Percentiles rank a stretch among this genome's conserved stretches.
phyloP scores from a whole-genome alignment of 2,113 vertebrate species.

The Suncus etruscus region DNA sequence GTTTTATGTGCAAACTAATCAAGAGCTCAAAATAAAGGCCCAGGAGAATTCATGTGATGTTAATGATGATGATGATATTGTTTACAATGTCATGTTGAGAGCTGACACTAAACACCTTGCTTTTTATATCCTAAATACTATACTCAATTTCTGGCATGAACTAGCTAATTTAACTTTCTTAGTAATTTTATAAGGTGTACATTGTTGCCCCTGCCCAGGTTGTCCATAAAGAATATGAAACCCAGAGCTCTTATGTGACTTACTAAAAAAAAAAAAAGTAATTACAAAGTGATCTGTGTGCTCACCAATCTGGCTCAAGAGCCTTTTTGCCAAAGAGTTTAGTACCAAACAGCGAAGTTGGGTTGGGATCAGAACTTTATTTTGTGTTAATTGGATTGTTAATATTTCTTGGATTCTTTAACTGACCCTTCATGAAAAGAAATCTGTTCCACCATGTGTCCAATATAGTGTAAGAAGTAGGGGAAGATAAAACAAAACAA shows the following conservation, averaged over 20 bases:
- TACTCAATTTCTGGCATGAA: background rate
- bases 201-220: background rate
- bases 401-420: background rate
- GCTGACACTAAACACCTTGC: background rate
- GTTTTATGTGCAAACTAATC: background rate
- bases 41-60: background rate
- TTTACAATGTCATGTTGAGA: no score
- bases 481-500: background rate
- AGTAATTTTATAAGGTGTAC: background rate
- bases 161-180: background rate
- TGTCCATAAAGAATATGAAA: slow-evolving; percentile 12
- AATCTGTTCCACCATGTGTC: background rate
- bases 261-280: background rate
- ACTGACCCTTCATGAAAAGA: background rate
- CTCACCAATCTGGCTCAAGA: slow-evolving; percentile 27
- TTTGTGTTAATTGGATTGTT: background rate
- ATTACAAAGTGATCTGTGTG: background rate
- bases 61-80: background rate
- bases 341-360: background rate
- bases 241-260: background rate
- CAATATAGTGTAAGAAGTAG: background rate
- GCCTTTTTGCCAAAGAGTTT: background rate
- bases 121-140: background rate
- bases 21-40: background rate
- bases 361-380: background rate